Conservation (phyloP, 2,888 invertebrate species). For the Malthinus seriepunctatus region DNA sequence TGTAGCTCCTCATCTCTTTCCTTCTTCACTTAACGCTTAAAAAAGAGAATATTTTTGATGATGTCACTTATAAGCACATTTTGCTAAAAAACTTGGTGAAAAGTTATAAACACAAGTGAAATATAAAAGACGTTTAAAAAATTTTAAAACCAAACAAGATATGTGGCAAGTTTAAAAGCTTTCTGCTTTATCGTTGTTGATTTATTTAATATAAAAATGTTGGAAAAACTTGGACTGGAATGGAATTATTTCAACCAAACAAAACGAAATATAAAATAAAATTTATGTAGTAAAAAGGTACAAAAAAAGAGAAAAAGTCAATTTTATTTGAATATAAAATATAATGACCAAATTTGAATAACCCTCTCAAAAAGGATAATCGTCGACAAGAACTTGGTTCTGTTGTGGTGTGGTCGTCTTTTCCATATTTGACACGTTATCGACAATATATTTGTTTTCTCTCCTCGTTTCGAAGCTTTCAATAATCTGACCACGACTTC, state of each 20-base stretch:
- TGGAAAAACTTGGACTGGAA: no score
- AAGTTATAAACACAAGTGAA: no score
- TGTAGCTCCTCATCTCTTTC: no score
- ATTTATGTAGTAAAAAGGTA: no score
- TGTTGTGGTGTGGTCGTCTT: neutral
- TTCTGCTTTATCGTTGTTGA: neutral
- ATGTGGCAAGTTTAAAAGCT: neutral
- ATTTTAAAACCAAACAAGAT: neutral
- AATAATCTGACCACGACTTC: slow-evolving; percentile 12
- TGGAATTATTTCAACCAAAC: no score
- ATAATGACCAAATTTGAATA: slow-evolving; percentile 11
- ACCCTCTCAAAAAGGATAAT: slow-evolving; percentile 8
- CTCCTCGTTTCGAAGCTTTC: slow-evolving; percentile 8
- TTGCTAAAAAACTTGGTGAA: no score
- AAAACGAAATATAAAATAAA: no score
- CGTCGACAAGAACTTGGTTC: neutral
- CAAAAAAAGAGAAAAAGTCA: no score
- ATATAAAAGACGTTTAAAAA: slow-evolving; percentile 1
- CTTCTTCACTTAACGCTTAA: no score
- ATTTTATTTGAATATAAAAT: neutral
- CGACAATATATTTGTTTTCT: slow-evolving; percentile 16
- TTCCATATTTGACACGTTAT: slow-evolving; percentile 12
- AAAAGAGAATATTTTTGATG: slow-evolving; percentile 11
- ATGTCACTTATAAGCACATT: slow-evolving; percentile 1
- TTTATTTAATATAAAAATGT: no score